Conservation (phyloP, 2,888 invertebrate species). For the Leptinotarsa peninsularis region DNA sequence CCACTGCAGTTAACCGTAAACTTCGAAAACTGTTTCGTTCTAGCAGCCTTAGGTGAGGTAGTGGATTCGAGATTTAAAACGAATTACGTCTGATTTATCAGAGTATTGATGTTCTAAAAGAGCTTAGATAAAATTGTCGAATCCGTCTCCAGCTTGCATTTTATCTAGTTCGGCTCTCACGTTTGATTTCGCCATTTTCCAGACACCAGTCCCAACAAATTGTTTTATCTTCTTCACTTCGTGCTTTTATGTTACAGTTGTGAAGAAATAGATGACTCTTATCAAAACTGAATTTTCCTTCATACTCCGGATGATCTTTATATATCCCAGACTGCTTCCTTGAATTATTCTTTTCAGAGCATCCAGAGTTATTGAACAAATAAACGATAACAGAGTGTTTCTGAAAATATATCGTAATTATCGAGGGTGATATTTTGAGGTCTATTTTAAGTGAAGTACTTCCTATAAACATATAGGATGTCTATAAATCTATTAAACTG, state of each 20-base stretch:
- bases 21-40: constrained; percentile 13
- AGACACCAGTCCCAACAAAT: constrained; percentile 51
- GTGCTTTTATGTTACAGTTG: constrained; percentile 33
- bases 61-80: constrained; percentile 20
- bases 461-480: no score
- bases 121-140: constrained; percentile 46
- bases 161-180: constrained; percentile 45
- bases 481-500: no score
- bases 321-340: not conserved
- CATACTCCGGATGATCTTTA: not conserved
- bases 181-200: constrained; percentile 48
- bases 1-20: not conserved
- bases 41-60: constrained; percentile 9
- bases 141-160: constrained; percentile 41
- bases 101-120: constrained; percentile 41
- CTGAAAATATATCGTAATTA: no score
- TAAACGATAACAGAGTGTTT: no score
- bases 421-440: no score
- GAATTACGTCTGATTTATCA: constrained; percentile 43
- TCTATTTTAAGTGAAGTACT: no score
- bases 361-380: no score
- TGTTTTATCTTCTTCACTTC: constrained; percentile 51
- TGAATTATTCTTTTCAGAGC: not conserved
- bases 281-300: constrained; percentile 39
- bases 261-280: constrained; percentile 2